Base-by-base conservation (phyloP, 2,888 invertebrate genomes). In the Xestia rhomboidea region DNA sequence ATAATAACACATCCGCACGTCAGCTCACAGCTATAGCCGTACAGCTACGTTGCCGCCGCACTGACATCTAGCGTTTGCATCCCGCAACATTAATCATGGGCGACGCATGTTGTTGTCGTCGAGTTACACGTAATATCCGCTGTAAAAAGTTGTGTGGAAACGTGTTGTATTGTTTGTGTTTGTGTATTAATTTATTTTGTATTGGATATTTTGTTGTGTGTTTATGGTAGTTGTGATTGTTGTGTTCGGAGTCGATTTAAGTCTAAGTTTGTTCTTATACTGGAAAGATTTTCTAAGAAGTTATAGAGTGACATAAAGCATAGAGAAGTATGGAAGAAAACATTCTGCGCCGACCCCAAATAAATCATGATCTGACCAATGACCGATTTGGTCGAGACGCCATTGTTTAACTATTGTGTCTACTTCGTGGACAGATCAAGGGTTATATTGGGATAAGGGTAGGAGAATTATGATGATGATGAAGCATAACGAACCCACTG, bases 51-150 rank as follows among this genome's bases (percentile, higher is more conserved):
- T 66, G 34, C 67, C 60, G 85, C 84, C 85, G 41, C 82, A 79
- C 57, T 73, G 85, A 71, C 84, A 85, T 85, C 85, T 85, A 84
- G 71, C 82, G 76, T 79, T 85, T 67, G 79, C 85, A 85, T 85
- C 76, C 78, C 76, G 71, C 72, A 75, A 73, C 81, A 87, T 87
- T 84, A 87, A 87, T 87, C 87, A 87, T 73, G 27, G 54, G 84
- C 79, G 77, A 82, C 87, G 84, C 78, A 63, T 87, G 87, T 75
- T 78, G 54, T 66, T 81, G 82, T 87, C 87, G 69, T 67, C 83
- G 68, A 73, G 77, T 78, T 79, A 87, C 81, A 86, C 76, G 82
- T 87, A 79, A 86, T 87, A 84, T 82, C 81, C 79, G 77, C 27
- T 75, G 66, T 72, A 87, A 87, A 87, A 87, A 87, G 76, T 87